Evolutionary conservation across 2,888 invertebrate species (phyloP).

Genomic region (Steinernema hermaphroditum): DNA sequence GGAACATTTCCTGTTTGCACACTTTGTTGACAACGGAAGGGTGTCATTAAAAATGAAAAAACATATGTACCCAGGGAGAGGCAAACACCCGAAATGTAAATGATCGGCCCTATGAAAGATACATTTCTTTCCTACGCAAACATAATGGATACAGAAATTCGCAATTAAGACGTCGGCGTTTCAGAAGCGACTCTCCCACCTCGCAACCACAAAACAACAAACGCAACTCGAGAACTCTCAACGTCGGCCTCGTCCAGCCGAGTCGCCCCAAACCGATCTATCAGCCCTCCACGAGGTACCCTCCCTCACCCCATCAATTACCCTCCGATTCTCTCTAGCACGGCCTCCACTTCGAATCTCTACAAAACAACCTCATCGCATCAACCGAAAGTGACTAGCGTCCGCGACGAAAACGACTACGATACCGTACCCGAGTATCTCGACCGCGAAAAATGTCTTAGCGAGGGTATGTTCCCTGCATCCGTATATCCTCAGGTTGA

Average conservation of each 20-base stretch:
- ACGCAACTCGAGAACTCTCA: slow-evolving; percentile 20
- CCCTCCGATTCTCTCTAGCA: slow-evolving; percentile 13
- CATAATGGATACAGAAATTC: no score
- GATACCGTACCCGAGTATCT: slow-evolving; percentile 45
- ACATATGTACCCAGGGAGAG: no score
- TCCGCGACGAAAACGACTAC: slow-evolving; percentile 45
- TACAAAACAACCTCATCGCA: neutral
- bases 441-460: slow-evolving; percentile 34
- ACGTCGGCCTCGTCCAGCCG: neutral
- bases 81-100: neutral
- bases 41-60: no score
- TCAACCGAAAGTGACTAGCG: neutral
- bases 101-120: neutral
- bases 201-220: slow-evolving; percentile 15
- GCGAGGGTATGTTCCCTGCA: slow-evolving; percentile 18
- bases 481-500: slow-evolving; percentile 35
- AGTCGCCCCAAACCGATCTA: slow-evolving; percentile 29
- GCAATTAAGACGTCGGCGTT: no score
- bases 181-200: neutral
- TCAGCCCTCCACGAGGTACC: slow-evolving; percentile 37
- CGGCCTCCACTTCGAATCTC: slow-evolving; percentile 2
- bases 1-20: no score
- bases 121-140: neutral
- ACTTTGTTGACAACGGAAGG: no score
- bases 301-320: neutral